Evolutionary conservation across 92 coral and sea anemone species (phyloP).

Genomic region (Virgularia gustaviana): DNA sequence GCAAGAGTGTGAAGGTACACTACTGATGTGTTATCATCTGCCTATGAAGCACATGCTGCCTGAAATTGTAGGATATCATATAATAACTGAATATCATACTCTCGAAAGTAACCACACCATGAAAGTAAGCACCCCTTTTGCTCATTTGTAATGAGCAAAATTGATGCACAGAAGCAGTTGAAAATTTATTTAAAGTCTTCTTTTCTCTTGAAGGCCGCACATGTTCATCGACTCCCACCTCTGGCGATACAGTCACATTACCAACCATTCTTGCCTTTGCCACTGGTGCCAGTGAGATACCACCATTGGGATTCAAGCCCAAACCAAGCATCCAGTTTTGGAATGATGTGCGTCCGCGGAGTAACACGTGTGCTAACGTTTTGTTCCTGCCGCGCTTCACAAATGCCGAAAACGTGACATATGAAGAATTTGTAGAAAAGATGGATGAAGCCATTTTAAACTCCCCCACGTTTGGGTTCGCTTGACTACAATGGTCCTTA

Average conservation of each 20-base stretch:
- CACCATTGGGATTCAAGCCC: background rate
- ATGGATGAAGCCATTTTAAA: background rate
- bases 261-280: constrained; percentile 4
- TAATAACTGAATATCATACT: too few species aligned
- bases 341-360: background rate
- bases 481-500: too few species aligned
- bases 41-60: background rate
- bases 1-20: constrained; percentile 52
- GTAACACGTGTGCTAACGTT: background rate
- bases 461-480: background rate
- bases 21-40: background rate
- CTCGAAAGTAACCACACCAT: background rate
- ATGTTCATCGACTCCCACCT: background rate
- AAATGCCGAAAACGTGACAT: background rate
- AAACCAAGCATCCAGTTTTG: background rate
- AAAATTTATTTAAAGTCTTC: background rate
- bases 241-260: background rate
- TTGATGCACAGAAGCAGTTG: too few species aligned
- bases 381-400: background rate
- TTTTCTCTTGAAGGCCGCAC: background rate
- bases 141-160: too few species aligned
- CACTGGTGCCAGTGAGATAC: constrained; percentile 28
- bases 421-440: background rate
- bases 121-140: background rate
- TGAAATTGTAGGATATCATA: background rate